Conservation (phyloP, 2,888 invertebrate species). For the Myopa testacea region DNA sequence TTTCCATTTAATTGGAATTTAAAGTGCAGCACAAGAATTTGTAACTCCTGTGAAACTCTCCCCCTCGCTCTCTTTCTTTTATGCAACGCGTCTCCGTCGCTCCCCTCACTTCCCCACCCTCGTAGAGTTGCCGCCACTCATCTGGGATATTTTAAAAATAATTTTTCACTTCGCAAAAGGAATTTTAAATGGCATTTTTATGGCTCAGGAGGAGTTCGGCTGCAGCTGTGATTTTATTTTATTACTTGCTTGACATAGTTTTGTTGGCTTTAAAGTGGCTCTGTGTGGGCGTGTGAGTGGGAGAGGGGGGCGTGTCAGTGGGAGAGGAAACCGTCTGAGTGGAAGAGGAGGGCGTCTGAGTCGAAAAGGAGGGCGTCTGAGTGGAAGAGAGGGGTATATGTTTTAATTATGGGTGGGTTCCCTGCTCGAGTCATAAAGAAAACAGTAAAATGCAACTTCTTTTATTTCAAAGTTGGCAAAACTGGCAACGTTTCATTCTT, state of each 20-base stretch:
- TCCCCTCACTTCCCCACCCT: neutral
- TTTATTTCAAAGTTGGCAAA: neutral
- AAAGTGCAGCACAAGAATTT: constrained; percentile 51
- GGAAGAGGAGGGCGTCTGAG: neutral
- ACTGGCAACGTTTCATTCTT: too few relatives aligned
- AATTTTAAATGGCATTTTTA: constrained; percentile 33
- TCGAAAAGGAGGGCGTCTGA: too few relatives aligned
- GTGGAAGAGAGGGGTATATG: neutral
- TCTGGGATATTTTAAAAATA: constrained; percentile 12
- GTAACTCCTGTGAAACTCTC: neutral
- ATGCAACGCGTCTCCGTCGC: neutral
- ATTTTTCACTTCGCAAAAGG: constrained; percentile 28
- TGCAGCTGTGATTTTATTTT: constrained; percentile 27
- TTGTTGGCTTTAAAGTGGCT: neutral
- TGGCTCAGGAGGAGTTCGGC: neutral
- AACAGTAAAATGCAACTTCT: neutral
- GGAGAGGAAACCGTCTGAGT: constrained; percentile 6
- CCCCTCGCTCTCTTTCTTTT: neutral
- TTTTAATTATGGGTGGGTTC: neutral
- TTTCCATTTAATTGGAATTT: constrained; percentile 66
- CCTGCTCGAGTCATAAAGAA: neutral
- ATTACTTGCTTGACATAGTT: constrained; percentile 27
- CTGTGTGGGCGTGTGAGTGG: constrained; percentile 14
- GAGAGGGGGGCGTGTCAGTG: constrained; percentile 1
- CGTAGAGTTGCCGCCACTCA: neutral